Conservation (phyloP, 2,113 vertebrate species). For the Formicarius rufipectus region DNA sequence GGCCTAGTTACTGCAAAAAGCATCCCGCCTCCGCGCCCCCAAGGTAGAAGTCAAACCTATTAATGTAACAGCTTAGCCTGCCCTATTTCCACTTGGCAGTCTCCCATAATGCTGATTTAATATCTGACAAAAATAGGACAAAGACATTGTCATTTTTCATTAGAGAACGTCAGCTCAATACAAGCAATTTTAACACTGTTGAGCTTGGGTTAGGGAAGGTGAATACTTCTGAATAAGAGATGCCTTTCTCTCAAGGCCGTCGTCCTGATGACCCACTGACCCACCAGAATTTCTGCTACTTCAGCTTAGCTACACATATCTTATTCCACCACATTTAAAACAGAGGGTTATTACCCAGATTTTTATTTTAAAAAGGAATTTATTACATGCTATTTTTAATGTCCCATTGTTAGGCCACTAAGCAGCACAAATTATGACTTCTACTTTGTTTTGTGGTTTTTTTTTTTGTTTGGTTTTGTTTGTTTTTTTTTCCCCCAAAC, state of each 20-base stretch:
- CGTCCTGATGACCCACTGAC: neutral
- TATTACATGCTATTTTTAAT: neutral
- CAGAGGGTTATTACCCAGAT: neutral
- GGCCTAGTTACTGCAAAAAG: conserved; percentile 43
- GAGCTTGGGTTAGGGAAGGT: neutral
- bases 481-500: neutral
- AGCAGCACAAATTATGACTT: neutral
- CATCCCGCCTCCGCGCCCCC: neutral
- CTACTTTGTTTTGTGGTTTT: no score
- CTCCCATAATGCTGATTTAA: conserved; percentile 23
- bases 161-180: conserved; percentile 26
- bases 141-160: conserved; percentile 59
- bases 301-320: neutral
- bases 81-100: conserved; percentile 54
- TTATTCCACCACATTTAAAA: neutral
- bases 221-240: neutral
- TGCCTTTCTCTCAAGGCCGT: neutral
- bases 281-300: neutral
- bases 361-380: neutral
- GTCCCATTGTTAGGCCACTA: neutral
- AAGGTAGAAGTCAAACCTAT: conserved; percentile 46
- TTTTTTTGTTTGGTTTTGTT: no score
- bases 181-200: conserved; percentile 4
- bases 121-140: conserved; percentile 63
- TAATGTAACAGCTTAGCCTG: conserved; percentile 58